Conservation (phyloP, 2,888 invertebrate genomes). For the Leistus spinibarbis region DNA sequence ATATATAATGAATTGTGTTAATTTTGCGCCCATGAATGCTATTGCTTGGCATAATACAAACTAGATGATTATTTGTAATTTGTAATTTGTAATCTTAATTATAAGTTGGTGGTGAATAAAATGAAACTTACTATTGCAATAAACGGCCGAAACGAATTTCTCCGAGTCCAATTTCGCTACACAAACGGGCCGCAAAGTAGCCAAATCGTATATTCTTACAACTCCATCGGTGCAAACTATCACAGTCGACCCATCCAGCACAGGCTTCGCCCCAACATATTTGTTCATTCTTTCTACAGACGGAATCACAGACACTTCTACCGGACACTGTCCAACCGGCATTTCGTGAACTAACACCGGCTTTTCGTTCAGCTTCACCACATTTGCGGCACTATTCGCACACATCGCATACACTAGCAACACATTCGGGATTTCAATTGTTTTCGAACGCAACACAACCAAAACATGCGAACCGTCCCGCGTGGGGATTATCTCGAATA, state of each 20-base stretch:
- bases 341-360: slow-evolving; percentile 68
- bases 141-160: slow-evolving; percentile 81
- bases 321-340: slow-evolving; percentile 68
- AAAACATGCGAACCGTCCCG: slow-evolving; percentile 72
- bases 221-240: slow-evolving; percentile 77
- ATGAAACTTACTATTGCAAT: slow-evolving; percentile 74
- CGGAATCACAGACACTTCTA: slow-evolving; percentile 73
- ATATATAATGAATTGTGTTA: no score
- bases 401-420: slow-evolving; percentile 65
- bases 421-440: slow-evolving; percentile 54
- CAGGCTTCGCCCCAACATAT: slow-evolving; percentile 43
- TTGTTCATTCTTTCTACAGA: slow-evolving; percentile 52
- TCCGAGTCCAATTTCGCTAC: slow-evolving; percentile 71
- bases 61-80: neutral
- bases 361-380: slow-evolving; percentile 63
- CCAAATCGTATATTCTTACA: slow-evolving; percentile 73
- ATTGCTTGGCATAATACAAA: no score
- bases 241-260: slow-evolving; percentile 67
- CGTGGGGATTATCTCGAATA: slow-evolving; percentile 71
- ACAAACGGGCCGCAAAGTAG: slow-evolving; percentile 71
- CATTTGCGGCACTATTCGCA: slow-evolving; percentile 55
- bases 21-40: no score
- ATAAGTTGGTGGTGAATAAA: neutral
- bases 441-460: slow-evolving; percentile 60
- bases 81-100: no score